Percentiles rank a stretch among this genome's conserved stretches.
phyloP scores from a whole-genome alignment of 1,140 invertebrate genomes.

The Scaptomyza pallida region DNA sequence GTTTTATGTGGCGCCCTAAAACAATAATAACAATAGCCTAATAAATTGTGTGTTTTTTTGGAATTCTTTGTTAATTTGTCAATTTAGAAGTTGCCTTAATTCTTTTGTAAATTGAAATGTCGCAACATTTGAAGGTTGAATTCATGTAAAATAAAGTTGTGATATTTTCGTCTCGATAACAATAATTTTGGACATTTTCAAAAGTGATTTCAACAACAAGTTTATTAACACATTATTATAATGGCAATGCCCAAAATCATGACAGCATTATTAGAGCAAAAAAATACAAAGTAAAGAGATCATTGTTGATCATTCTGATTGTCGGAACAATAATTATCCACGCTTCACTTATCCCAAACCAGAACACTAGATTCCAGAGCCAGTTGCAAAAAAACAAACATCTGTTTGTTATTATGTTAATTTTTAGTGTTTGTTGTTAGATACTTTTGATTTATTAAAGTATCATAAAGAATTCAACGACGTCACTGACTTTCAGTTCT shows the following conservation, averaged over 20 bases:
- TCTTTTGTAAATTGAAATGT: constrained; percentile 4
- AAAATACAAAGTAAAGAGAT: background rate
- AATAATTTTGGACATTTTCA: background rate
- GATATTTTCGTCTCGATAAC: background rate
- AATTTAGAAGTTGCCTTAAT: constrained; percentile 19
- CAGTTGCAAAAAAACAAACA: background rate
- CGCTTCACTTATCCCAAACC: constrained; percentile 23
- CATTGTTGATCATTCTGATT: constrained; percentile 35
- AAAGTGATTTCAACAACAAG: constrained; percentile 29
- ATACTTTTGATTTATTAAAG: constrained; percentile 1
- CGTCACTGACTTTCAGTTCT: constrained; percentile 53
- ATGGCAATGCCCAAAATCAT: constrained; percentile 46
- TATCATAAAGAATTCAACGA: constrained; percentile 26
- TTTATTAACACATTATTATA: constrained; percentile 41
- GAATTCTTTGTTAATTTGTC: constrained; percentile 10
- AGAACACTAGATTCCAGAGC: background rate
- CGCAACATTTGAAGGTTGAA: constrained; percentile 47
- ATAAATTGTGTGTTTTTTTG: constrained; percentile 19
- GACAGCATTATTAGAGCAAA: constrained; percentile 67
- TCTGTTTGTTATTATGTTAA: background rate
- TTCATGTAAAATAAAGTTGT: constrained; percentile 38
- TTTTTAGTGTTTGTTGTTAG: constrained; percentile 16
- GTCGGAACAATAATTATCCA: constrained; percentile 37
- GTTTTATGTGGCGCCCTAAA: constrained; percentile 19
- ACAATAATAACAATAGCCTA: background rate